A percentile compares a stretch with the other conserved stretches of the same genome.
Conservation (phyloP, 2,888 invertebrate genomes). For the Seira sanloemensis region DNA sequence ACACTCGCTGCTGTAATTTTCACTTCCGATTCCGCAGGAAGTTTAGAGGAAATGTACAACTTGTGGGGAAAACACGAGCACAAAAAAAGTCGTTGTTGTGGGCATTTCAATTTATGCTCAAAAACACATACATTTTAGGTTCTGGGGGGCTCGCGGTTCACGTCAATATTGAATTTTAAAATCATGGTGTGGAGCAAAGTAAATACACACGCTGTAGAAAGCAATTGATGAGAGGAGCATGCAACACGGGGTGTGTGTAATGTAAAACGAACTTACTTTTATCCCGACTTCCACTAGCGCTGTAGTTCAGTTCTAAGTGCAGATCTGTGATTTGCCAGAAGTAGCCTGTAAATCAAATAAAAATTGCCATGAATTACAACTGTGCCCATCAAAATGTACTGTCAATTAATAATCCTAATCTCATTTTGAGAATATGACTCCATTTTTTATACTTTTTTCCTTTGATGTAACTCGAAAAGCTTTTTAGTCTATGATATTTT, state of each 20-base stretch:
- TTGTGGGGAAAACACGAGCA: background rate
- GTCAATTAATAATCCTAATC: background rate
- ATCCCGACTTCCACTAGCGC: conserved; percentile 84
- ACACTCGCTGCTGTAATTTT: conserved; percentile 19
- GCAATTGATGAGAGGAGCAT: too few relatives aligned
- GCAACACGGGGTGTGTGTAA: too few relatives aligned
- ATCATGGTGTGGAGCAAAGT: too few relatives aligned
- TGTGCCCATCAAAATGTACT: background rate
- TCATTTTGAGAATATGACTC: background rate
- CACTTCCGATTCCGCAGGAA: conserved; percentile 27
- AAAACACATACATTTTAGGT: too few relatives aligned
- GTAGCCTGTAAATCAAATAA: conserved; percentile 81
- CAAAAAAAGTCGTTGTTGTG: too few relatives aligned
- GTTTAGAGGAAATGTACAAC: conserved; percentile 19
- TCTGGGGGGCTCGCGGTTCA: too few relatives aligned
- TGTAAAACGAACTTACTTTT: conserved; percentile 89
- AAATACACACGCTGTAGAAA: too few relatives aligned
- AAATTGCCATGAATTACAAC: background rate
- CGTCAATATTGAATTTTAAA: too few relatives aligned
- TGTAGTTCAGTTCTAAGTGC: conserved; percentile 91
- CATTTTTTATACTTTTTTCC: background rate
- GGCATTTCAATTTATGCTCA: too few relatives aligned
- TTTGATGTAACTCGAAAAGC: background rate
- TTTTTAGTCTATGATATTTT: background rate
- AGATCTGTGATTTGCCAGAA: conserved; percentile 97